phyloP scores from a whole-genome alignment of 2,797 vertebrate species.

The Gallirallus australis region DNA sequence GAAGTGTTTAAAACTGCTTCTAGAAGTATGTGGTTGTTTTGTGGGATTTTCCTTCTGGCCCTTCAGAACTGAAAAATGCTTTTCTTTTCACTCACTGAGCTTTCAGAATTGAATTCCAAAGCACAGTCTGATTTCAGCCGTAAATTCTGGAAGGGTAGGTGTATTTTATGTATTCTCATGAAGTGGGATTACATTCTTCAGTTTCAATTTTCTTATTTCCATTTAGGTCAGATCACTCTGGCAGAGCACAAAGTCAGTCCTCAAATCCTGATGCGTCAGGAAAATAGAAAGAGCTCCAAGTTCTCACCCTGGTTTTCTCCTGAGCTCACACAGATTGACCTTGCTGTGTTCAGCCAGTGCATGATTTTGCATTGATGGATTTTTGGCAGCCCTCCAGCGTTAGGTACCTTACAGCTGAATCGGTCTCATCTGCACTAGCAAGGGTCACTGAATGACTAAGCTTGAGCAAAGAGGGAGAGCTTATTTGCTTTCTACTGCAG shows the following conservation, averaged over 20 bases:
- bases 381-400: neutral
- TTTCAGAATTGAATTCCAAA: conserved; percentile 2
- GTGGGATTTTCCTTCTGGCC: neutral
- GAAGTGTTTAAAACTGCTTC: neutral
- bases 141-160: neutral
- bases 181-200: neutral
- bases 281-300: conserved; percentile 11
- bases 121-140: neutral
- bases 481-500: conserved; percentile 9
- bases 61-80: neutral
- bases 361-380: neutral
- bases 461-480: neutral
- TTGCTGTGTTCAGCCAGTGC: conserved; percentile 56
- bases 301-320: conserved; percentile 39
- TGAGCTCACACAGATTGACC: conserved; percentile 32
- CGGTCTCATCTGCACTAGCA: neutral
- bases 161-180: neutral
- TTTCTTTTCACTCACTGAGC: neutral
- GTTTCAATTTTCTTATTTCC: conserved; percentile 49
- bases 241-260: neutral
- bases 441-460: neutral
- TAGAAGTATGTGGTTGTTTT: neutral
- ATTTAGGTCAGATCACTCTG: conserved; percentile 35
- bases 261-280: conserved; percentile 20
- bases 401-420: conserved; percentile 33